Base-by-base conservation (phyloP, 2,113 vertebrate species). In the Onychostoma macrolepis region DNA sequence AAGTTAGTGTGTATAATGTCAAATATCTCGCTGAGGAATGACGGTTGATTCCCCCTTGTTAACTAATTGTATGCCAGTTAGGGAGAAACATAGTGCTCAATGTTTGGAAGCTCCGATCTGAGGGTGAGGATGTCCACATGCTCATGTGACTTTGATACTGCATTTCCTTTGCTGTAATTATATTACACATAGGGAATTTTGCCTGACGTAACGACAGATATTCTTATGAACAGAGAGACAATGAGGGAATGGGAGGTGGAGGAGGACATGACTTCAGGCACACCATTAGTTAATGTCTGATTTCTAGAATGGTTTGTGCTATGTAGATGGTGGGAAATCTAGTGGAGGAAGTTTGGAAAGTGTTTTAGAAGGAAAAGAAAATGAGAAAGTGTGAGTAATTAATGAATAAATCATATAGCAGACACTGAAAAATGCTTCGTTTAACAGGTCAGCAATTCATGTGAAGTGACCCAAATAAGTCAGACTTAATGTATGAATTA, bases 101-200 rank as follows among this genome's bases (percentile, higher is more conserved):
- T 53, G 50, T 76, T 21, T 84, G 26, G 0, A 26, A 65, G 26
- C 38, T 48, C 36, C 19, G 30, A n/a, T 83, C 63, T 33, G 63
- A 69, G 61, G 61, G 61, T 43, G 24, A 69, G 41, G 4, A 15
- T 79, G 26, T 67, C n/a, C 3, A 28, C 45, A 56, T 41, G 28
- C 56, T 36, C 88, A 88, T 92, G 92, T 91, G 91, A 91, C 87
- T 89, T 75, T 84, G 71, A 88, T 88, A 33, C 79, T 86, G 91
- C 89, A 92, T 92, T 90, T 91, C 92, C 92, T 90, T 69, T 26
- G 21, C 69, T 87, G 76, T 91, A 80, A 88, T 89, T 80, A 19
- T 53, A 89, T 89, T 92, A 83, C 1, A 11, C 88, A 88, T 26
- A 28, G 12, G 43, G 89, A 63, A 88, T 76, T 53, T 67, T 9